Evolutionary conservation across 2,113 vertebrate species (phyloP), one percentile per base, ranked within the genome.

Genomic region (Hucho hucho): DNA sequence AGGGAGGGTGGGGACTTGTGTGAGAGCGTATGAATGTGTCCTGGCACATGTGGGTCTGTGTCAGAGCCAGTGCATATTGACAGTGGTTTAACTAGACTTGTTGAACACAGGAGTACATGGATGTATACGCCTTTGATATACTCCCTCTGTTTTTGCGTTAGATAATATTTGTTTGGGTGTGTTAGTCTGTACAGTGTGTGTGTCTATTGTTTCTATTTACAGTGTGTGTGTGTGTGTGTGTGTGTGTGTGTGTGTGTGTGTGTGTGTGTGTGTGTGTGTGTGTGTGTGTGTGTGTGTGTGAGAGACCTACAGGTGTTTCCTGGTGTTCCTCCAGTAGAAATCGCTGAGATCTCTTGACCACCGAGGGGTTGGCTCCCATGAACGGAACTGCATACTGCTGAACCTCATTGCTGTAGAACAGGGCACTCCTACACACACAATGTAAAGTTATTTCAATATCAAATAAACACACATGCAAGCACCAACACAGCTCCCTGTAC

Each of bases 11-110:
- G 69, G 29, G 71, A 66, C 59, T 58, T 70, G 26, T 53, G 74
- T 69, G 78, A 12, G 47, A 86, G 43, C 68, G 83, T 85, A 78
- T 83, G 83, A 87, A 75, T 47, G 72, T 81, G 87, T 77, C 85
- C 84, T 79, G 29, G 75, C 79, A 84, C 83, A 79, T 90, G 89
- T 90, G 85, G 75, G 83, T 74, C 80, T 83, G 73, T 81, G 84
- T 82, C 74, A 22, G 71, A 46, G 69, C 43, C 78, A 73, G 70
- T 75, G 26, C 20, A 46, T 28, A 56, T 12, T 11, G 32, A 75
- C 70, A 86, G 82, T 74, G 89, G 88, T 84, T 89, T 82, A 18
- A 22, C 28, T 69, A 74, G 87, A 92, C 89, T 92, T 91, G 89
- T 92, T 91, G 89, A 92, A 88, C 79, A 72, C 66, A 81, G 59